Evolutionary conservation across 2,888 invertebrate species (phyloP), one percentile per base, ranked within the genome.

Genomic region (Pammene aurita): DNA sequence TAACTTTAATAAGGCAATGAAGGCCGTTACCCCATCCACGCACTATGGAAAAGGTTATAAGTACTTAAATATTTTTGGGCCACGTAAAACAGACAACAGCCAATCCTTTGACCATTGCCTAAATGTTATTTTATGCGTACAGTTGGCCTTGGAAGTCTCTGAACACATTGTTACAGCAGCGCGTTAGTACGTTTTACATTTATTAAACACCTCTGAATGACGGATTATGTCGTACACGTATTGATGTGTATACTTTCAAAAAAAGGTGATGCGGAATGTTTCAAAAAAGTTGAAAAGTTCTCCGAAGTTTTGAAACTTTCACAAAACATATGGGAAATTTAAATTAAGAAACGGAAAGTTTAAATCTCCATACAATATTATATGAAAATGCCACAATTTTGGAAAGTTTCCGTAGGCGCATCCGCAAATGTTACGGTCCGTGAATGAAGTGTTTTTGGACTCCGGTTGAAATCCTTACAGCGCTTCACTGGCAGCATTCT

Each of bases 51-150:
- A 54, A 64, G 57, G 57, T 44, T 52, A 26, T 26, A 26, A n/a
- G n/a, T 4, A n/a, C 68, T 68, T 63, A 57, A 63, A 68, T 58
- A 68, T 63, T 63, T 68, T 68, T 63, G 61, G 57, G 57, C 63
- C 68, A 68, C 68, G 52, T 58, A 58, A 63, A 64, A 64, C 52
- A 1, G 57, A 57, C 68, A 63, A 68, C 63, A 34, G n/a, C 63
- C 57, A 42, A 52, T 11, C 44, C 56, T 57, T 63, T 58, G 57
- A 63, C 58, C 68, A 58, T 58, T 64, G 52, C 57, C 35, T 63
- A 57, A 62, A 57, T 57, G 57, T 58, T 58, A 67, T 64, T 64
- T 63, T 52, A 58, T 68, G 58, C 44, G 67, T 48, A 52, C 50
- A 16, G 11, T 35, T n/a, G 56, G 55, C 38, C 9, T 56, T 10